Evolutionary conservation across 2,797 vertebrate genomes (phyloP), one percentile per base, ranked within the genome.

Genomic region (Ammospiza maritima): DNA sequence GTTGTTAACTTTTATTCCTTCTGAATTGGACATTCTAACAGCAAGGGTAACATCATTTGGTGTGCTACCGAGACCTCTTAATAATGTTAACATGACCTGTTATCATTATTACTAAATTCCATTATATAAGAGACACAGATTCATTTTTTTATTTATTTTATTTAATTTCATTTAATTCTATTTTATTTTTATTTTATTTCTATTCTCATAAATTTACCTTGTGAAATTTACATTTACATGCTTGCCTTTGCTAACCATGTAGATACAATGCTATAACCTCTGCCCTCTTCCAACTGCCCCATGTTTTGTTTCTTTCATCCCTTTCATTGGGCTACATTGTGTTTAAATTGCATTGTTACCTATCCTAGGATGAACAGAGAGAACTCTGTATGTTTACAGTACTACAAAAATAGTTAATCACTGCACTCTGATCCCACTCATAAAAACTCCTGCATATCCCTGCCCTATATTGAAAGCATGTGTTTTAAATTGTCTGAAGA

Each of bases 1-100:
- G 88, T 87, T 96, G 92, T 96, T 96, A 96, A 97, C 83, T 94
- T 97, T 96, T 95, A 96, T 96, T 96, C 82, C 80, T 84, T 88
- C 80, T 90, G 82, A 95, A 93, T n/a, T 90, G 89, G 36, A 96
- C 67, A 88, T 90, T 95, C 60, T 93, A 88, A 91, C 81, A 96
- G 71, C 56, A 93, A 85, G 30, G 42, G 58, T 86, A 94, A 90
- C 76, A 38, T 95, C 38, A 58, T 61, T 38, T 84, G 71, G n/a
- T 51, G 18, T 70, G 85, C 87, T 93, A 86, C 16, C 51, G 87
- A 92, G 74, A 91, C n/a, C 69, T 92, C 62, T 62, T 30, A 62
- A 62, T 62, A 62, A 62, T 42, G 38, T 42, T 42, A 61, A 61
- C 38, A 61, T 61, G 36, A 61, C 38, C 60, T 70, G 66, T 83